Percentiles rank a stretch among this genome's conserved stretches.
phyloP scores from a whole-genome alignment of 2,113 vertebrate species.

The Tragelaphus strepsiceros region DNA sequence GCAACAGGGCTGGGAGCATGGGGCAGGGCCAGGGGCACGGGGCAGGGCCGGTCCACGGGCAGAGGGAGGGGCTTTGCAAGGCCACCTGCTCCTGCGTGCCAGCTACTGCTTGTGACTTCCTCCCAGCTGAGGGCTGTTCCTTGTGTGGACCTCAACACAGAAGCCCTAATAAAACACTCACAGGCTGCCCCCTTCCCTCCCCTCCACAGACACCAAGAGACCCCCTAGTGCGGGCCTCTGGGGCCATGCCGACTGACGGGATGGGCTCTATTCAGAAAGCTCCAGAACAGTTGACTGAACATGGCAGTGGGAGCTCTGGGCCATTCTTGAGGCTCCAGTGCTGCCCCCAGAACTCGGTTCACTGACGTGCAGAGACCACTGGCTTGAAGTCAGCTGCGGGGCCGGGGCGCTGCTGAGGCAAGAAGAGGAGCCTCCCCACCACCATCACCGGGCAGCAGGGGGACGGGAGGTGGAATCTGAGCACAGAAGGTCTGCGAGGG shows the following conservation, averaged over 20 bases:
- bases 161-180: not conserved
- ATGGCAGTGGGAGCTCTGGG: not conserved
- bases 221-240: not conserved
- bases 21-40: fast-evolving
- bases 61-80: not conserved
- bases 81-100: not conserved
- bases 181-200: not conserved
- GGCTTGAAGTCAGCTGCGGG: not conserved
- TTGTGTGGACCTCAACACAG: not conserved
- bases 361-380: not conserved
- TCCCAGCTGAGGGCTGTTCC: not conserved
- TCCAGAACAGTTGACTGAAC: not conserved
- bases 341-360: not conserved
- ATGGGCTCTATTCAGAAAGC: not conserved
- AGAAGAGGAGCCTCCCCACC: too few species aligned
- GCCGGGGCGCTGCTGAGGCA: not conserved
- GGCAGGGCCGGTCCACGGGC: not conserved
- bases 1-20: fast-evolving
- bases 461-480: not conserved
- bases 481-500: not conserved
- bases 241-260: not conserved
- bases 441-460: not conserved
- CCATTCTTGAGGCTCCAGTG: not conserved
- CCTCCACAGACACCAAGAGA: not conserved
- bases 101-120: not conserved